Conservation (phyloP, 2,888 invertebrate genomes). For the Drosophila picticornis region DNA sequence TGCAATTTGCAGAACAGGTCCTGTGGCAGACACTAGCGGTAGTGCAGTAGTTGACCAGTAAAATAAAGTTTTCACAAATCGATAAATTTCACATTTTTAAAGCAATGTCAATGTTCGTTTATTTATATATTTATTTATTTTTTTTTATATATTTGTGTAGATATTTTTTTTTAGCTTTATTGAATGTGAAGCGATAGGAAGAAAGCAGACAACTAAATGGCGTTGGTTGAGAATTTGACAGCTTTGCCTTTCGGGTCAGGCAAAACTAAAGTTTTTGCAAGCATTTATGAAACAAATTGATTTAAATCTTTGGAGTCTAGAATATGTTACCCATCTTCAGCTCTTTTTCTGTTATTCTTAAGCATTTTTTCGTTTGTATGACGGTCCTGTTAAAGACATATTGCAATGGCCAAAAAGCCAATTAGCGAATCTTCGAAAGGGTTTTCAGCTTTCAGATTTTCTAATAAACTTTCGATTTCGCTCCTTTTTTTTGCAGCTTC, state of each 20-base stretch:
- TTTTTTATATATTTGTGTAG: not conserved
- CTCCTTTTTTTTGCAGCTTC: not conserved
- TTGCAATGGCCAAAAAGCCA: not conserved
- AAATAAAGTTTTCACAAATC: slow-evolving; percentile 1
- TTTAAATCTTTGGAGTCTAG: not conserved
- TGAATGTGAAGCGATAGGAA: not conserved
- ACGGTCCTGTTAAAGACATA: not conserved
- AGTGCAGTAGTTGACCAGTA: not conserved
- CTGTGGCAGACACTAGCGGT: not conserved
- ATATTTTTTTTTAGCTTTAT: not conserved
- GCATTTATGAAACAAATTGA: not conserved
- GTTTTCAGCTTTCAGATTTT: not conserved
- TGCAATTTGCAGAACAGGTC: slow-evolving; percentile 6
- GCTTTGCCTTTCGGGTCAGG: not conserved
- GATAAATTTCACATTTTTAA: slow-evolving; percentile 1
- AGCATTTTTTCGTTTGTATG: not conserved
- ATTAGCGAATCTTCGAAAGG: not conserved
- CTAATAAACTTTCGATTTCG: slow-evolving; percentile 1
- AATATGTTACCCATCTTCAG: not conserved
- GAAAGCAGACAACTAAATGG: not conserved
- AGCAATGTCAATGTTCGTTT: not conserved
- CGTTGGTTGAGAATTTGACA: not conserved
- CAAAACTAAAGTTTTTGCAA: not conserved
- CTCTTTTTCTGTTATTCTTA: not conserved
- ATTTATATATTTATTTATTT: not conserved